Evolutionary conservation across 2,113 vertebrate genomes (phyloP).

Genomic region (Cebus imitator): DNA sequence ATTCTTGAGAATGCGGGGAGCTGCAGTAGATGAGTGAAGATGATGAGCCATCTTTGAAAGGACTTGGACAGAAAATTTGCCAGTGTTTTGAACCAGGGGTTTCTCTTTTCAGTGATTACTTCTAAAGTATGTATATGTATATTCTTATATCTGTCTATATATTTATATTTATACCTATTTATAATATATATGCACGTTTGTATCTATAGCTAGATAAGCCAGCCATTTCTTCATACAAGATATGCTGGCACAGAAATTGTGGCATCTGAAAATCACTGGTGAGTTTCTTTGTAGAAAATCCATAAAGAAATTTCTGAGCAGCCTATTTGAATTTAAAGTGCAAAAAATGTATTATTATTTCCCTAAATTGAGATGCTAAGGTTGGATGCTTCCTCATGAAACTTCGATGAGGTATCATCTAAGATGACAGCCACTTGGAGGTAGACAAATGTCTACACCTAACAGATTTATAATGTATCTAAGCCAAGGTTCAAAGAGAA

Average conservation of each 20-base stretch:
- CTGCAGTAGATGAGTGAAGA: background rate
- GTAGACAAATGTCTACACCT: background rate
- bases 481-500: background rate
- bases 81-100: background rate
- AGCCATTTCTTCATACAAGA: background rate
- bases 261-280: background rate
- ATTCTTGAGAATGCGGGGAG: background rate
- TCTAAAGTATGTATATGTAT: background rate
- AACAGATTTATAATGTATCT: background rate
- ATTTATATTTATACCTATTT: background rate
- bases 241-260: background rate
- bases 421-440: background rate
- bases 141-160: background rate
- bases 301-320: background rate
- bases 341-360: slow-evolving; percentile 3
- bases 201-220: background rate
- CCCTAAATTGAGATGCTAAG: background rate
- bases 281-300: background rate
- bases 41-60: background rate
- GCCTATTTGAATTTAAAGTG: background rate
- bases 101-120: background rate
- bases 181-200: background rate
- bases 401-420: background rate
- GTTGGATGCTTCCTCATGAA: background rate
- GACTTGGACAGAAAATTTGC: background rate